A percentile compares a stretch with the other conserved stretches of the same genome.
These are phyloP conservation scores for Polyodon spathula DNA, from an alignment of 2,113 vertebrate species.

Conservation along the genomic window DNA sequence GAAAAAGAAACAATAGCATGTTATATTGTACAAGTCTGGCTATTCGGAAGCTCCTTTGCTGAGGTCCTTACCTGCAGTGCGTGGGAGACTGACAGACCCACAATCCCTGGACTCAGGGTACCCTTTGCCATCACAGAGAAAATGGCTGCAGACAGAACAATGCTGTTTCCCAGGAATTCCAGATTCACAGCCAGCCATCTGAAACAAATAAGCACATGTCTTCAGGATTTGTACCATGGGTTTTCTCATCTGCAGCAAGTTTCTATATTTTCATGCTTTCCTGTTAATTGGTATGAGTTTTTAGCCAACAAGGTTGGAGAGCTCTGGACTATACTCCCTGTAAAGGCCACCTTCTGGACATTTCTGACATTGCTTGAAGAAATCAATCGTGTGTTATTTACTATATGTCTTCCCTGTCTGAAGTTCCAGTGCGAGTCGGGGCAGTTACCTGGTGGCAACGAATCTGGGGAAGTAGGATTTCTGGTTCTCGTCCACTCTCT, in stretches of 20 bases:
- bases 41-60: too few species aligned
- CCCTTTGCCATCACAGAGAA: slow-evolving; percentile 70
- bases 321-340: too few species aligned
- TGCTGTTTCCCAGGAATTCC: slow-evolving; percentile 77
- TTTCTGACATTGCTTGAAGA: too few species aligned
- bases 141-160: slow-evolving; percentile 72
- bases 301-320: too few species aligned
- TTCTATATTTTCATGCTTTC: slow-evolving; percentile 2
- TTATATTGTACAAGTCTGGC: too few species aligned
- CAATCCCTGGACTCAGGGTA: slow-evolving; percentile 73
- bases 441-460: slow-evolving; percentile 62
- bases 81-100: slow-evolving; percentile 78
- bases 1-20: too few species aligned
- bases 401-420: too few species aligned
- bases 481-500: slow-evolving; percentile 71
- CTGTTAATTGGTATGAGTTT: too few species aligned
- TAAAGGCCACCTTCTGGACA: too few species aligned
- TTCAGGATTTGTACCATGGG: slow-evolving; percentile 5
- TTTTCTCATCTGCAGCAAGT: slow-evolving; percentile 1
- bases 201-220: slow-evolving; percentile 20
- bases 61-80: slow-evolving; percentile 84
- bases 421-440: not conserved
- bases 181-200: slow-evolving; percentile 88
- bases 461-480: slow-evolving; percentile 73
- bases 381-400: too few species aligned